phyloP scores from a whole-genome alignment of 2,797 vertebrate species.

The Microtus californicus region DNA sequence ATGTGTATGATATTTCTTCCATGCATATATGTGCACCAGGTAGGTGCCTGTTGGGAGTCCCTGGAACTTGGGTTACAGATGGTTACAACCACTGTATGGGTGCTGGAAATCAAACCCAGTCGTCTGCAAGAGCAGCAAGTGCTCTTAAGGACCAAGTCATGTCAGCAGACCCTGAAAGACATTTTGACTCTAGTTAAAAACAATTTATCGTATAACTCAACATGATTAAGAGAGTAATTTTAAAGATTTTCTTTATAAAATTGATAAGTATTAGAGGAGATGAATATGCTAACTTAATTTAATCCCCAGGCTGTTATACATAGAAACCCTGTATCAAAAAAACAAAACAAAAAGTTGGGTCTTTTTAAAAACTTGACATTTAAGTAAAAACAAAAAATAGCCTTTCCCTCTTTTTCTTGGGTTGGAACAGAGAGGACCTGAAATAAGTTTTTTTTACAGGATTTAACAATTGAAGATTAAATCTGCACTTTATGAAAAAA shows the following conservation, averaged over 20 bases:
- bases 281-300: background rate
- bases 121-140: background rate
- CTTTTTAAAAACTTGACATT: constrained; percentile 26
- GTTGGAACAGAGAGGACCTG: background rate
- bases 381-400: constrained; percentile 59
- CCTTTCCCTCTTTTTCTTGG: background rate
- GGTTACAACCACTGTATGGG: background rate
- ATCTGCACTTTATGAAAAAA: constrained; percentile 84
- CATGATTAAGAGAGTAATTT: background rate
- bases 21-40: background rate
- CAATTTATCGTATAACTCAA: background rate
- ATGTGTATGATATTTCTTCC: background rate
- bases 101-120: background rate
- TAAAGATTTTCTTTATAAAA: background rate
- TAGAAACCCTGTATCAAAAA: background rate
- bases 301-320: background rate
- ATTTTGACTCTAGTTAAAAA: background rate
- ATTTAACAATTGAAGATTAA: constrained; percentile 74
- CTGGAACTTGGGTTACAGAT: background rate
- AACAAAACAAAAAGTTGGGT: background rate
- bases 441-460: constrained; percentile 68
- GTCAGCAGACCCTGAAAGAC: background rate
- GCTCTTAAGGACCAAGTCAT: background rate
- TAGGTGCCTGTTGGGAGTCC: background rate
- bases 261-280: background rate